Evolutionary conservation across 2,797 vertebrate genomes (phyloP).

Genomic region (Xenops minutus): DNA sequence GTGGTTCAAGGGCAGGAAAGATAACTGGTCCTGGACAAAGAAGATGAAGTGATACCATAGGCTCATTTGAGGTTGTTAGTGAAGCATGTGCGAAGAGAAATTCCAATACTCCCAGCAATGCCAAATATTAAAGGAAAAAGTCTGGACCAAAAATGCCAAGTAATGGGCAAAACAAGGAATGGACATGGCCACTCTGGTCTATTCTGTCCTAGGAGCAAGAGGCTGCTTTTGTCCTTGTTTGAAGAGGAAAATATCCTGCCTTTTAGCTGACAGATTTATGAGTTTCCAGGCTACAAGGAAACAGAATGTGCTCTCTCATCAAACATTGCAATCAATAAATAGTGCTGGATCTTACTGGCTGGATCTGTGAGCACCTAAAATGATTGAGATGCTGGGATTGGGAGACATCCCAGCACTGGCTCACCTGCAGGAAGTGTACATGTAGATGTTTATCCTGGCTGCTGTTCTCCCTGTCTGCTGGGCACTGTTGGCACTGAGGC

Average conservation of each 20-base stretch:
- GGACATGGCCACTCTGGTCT: too few species aligned
- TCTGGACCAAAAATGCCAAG: background rate
- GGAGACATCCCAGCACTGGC: background rate
- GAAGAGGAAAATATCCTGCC: background rate
- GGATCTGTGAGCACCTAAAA: background rate
- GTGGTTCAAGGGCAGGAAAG: background rate
- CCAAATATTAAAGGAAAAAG: background rate
- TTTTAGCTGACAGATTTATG: background rate
- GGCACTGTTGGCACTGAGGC: background rate
- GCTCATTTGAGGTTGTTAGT: background rate
- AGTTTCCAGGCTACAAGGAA: background rate
- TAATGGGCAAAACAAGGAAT: background rate
- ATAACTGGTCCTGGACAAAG: background rate
- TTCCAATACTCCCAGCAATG: background rate
- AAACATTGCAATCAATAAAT: background rate
- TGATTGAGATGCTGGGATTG: rapidly evolving
- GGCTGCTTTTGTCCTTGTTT: background rate
- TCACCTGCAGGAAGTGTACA: background rate
- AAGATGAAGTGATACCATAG: background rate
- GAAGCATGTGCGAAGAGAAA: background rate
- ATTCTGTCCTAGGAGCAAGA: background rate
- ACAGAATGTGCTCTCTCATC: background rate
- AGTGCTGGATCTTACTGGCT: background rate
- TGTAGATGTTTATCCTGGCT: background rate
- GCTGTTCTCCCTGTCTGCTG: background rate